Conservation (phyloP, 2,888 invertebrate species). For the Xylota segnis region DNA sequence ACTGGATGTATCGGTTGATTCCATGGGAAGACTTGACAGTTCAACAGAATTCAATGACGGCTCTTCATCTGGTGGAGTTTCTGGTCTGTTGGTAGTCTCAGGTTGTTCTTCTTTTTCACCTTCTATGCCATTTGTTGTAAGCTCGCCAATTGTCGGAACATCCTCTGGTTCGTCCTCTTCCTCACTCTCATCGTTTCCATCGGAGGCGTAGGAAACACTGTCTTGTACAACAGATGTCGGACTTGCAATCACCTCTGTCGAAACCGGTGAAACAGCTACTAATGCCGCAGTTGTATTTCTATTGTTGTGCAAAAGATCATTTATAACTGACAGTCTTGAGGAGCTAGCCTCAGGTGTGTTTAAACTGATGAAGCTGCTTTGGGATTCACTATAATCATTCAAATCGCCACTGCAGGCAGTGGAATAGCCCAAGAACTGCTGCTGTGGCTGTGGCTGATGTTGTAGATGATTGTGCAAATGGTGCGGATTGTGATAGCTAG, state of each 20-base stretch:
- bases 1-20: background rate
- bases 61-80: conserved; percentile 44
- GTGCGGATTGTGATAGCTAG: conserved; percentile 52
- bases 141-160: background rate
- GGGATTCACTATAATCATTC: conserved; percentile 60
- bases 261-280: conserved; percentile 78
- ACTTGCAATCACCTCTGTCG: conserved; percentile 7
- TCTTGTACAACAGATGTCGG: conserved; percentile 8
- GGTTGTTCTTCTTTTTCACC: background rate
- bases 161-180: background rate
- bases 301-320: conserved; percentile 83
- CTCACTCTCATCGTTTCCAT: background rate
- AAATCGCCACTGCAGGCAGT: conserved; percentile 64
- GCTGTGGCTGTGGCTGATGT: conserved; percentile 34
- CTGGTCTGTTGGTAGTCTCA: conserved; percentile 8
- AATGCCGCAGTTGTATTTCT: conserved; percentile 82
- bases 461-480: conserved; percentile 53
- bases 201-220: background rate
- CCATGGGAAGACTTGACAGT: background rate
- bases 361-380: conserved; percentile 80
- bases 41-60: background rate
- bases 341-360: conserved; percentile 81
- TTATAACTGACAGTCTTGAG: conserved; percentile 82
- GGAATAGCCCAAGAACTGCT: conserved; percentile 78
- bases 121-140: background rate